Evolutionary conservation across 2,797 vertebrate genomes (phyloP).

Genomic region (Premnoplex brunnescens): DNA sequence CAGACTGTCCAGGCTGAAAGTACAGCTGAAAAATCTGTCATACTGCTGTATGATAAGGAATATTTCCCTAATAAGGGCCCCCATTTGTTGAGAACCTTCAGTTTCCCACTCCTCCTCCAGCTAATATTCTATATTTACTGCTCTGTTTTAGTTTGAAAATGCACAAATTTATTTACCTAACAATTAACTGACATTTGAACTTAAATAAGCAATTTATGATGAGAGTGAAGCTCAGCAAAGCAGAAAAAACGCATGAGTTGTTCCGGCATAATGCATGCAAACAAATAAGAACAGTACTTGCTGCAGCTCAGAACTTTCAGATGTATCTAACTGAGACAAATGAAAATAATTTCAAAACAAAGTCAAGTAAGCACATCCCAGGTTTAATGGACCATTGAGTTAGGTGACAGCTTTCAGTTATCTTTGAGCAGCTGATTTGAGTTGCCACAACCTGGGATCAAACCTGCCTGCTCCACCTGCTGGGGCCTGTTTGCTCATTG

Average conservation of each 20-base stretch:
- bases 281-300: background rate
- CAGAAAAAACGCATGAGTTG: background rate
- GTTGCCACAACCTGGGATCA: background rate
- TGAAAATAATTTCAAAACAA: background rate
- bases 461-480: background rate
- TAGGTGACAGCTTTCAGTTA: background rate
- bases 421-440: background rate
- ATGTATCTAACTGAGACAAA: background rate
- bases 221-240: background rate
- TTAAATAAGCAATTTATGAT: conserved; percentile 3
- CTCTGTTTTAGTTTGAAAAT: background rate
- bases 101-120: background rate
- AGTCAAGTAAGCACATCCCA: background rate
- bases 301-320: background rate
- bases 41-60: background rate
- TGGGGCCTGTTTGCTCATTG: background rate
- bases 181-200: conserved; percentile 16
- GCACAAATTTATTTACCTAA: background rate
- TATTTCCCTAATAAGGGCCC: background rate
- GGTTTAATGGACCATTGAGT: background rate
- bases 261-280: background rate
- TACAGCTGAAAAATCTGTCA: background rate
- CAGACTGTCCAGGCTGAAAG: background rate
- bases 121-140: background rate
- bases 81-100: background rate